Evolutionary conservation across 1,140 invertebrate species (phyloP).

Genomic region (Chlorops oryzae): DNA sequence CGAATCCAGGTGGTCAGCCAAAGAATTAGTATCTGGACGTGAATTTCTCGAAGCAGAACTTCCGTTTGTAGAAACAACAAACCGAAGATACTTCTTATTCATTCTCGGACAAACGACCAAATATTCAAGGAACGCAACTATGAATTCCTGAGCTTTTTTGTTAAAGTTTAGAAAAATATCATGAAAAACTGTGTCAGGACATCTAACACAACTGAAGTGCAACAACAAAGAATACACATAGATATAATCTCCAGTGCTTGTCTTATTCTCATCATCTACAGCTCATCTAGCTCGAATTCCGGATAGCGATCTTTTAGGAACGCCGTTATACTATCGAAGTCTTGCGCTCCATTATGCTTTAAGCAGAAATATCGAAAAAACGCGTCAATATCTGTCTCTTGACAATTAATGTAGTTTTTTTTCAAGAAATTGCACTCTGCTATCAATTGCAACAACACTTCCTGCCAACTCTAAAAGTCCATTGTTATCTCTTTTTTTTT

Average conservation of each 20-base stretch:
- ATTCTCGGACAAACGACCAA: slow-evolving; percentile 17
- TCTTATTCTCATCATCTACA: slow-evolving; percentile 13
- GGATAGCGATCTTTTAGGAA: slow-evolving; percentile 30
- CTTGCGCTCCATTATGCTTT: too few species aligned
- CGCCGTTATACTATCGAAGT: too few species aligned
- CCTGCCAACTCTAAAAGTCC: slow-evolving; percentile 32
- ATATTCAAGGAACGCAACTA: slow-evolving; percentile 28
- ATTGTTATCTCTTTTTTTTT: too few species aligned
- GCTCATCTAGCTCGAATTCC: slow-evolving; percentile 20
- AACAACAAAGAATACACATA: slow-evolving; percentile 34
- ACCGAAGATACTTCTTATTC: slow-evolving; percentile 18
- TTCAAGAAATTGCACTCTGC: slow-evolving; percentile 23
- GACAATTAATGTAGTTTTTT: slow-evolving; percentile 19
- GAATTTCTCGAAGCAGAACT: slow-evolving; percentile 24
- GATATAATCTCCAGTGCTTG: slow-evolving; percentile 24
- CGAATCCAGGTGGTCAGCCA: slow-evolving; percentile 27
- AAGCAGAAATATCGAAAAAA: too few species aligned
- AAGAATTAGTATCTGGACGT: slow-evolving; percentile 22
- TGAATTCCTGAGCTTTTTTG: slow-evolving; percentile 18
- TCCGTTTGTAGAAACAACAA: slow-evolving; percentile 25
- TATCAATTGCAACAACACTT: slow-evolving; percentile 38
- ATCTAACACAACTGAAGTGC: slow-evolving; percentile 36
- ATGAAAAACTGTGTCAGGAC: slow-evolving; percentile 27
- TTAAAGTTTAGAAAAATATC: slow-evolving; percentile 28
- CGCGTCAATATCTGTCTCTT: slow-evolving; percentile 30